Conservation (phyloP, 2,113 vertebrate genomes). For the Anolis sagrei region DNA sequence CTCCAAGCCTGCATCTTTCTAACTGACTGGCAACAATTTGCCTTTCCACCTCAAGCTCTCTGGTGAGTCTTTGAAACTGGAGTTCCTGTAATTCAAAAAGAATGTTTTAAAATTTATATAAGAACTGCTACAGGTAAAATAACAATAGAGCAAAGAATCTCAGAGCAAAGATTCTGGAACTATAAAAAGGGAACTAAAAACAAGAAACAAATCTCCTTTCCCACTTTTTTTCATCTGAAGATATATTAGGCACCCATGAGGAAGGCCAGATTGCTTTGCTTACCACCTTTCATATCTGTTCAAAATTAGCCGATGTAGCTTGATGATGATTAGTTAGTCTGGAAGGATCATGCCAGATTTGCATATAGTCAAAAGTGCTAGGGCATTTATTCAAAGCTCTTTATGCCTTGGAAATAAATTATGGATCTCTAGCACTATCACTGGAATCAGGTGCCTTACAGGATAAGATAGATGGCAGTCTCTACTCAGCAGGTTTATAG, state of each 20-base stretch:
- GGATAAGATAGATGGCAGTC: neutral
- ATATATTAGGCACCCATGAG: neutral
- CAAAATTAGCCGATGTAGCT: neutral
- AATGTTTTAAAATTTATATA: slow-evolving; percentile 65
- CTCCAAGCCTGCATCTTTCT: slow-evolving; percentile 98
- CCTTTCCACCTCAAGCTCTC: slow-evolving; percentile 99
- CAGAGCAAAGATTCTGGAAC: slow-evolving; percentile 45
- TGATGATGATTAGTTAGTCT: neutral
- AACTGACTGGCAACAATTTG: slow-evolving; percentile 99
- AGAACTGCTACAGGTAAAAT: slow-evolving; percentile 47
- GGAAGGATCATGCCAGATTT: neutral
- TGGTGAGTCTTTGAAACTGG: slow-evolving; percentile 98
- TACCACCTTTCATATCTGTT: neutral
- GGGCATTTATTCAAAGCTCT: neutral
- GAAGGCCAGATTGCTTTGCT: neutral
- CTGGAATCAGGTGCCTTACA: neutral
- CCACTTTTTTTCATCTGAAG: neutral
- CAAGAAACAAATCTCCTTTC: neutral
- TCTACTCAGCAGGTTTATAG: neutral
- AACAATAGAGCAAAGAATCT: slow-evolving; percentile 18
- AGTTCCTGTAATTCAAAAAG: slow-evolving; percentile 90
- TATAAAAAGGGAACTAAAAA: neutral
- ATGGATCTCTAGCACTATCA: neutral
- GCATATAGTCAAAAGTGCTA: neutral
- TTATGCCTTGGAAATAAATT: neutral